Conservation (phyloP, 1,140 invertebrate species). For the Neotoxoptera formosana region DNA sequence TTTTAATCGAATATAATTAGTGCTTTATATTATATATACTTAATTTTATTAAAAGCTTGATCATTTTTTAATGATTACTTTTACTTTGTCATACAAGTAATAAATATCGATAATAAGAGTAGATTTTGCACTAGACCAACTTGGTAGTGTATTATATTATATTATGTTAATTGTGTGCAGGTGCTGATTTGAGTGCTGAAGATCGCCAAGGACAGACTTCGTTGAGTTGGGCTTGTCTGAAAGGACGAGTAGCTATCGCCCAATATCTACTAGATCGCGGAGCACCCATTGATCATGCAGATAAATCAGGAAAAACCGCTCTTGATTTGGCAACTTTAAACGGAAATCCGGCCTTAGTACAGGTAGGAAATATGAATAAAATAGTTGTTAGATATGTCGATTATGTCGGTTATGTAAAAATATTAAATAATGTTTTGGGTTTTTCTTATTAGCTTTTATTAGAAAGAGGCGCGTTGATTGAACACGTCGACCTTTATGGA, state of each 20-base stretch:
- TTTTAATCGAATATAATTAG: background rate
- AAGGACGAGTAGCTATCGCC: constrained; percentile 81
- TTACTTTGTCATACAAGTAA: background rate
- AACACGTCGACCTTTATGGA: constrained; percentile 94
- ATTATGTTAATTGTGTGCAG: constrained; percentile 63
- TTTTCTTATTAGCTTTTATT: constrained; percentile 72
- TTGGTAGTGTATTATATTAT: background rate
- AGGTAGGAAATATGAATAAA: constrained; percentile 59
- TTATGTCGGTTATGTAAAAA: background rate
- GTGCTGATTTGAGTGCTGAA: constrained; percentile 77
- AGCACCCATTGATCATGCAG: constrained; percentile 80
- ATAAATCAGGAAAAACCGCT: constrained; percentile 86
- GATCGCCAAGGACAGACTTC: constrained; percentile 90
- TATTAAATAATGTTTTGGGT: background rate
- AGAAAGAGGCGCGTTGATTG: constrained; percentile 86
- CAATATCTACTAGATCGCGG: constrained; percentile 83
- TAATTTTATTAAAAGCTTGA: background rate
- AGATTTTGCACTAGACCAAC: background rate
- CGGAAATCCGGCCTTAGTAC: constrained; percentile 68
- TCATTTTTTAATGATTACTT: background rate
- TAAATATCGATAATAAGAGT: background rate
- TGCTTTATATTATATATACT: background rate
- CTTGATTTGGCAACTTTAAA: constrained; percentile 90
- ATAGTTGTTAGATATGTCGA: background rate
- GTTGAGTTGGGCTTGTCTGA: constrained; percentile 88